These are phyloP conservation scores for Mormyrus proboscirostris DNA, from an alignment of 2,797 vertebrate genomes.

Conservation along the genomic window DNA sequence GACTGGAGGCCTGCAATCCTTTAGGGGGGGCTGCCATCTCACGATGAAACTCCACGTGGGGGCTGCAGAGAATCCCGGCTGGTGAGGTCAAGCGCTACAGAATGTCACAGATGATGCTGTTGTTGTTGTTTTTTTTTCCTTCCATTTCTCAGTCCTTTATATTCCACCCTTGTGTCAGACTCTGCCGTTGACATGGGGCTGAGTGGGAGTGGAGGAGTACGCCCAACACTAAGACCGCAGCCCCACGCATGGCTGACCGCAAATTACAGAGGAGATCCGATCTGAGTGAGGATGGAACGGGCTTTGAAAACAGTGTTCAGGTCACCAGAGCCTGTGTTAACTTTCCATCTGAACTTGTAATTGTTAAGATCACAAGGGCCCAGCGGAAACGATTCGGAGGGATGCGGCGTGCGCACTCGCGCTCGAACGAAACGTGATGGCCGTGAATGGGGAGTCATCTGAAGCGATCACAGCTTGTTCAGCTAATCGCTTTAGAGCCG, in stretches of 20 bases:
- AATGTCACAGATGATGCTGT: slow-evolving; percentile 64
- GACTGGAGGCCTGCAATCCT: background rate
- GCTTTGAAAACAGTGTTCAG: slow-evolving; percentile 6
- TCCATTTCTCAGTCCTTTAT: slow-evolving; percentile 10
- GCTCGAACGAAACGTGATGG: background rate
- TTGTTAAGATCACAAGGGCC: slow-evolving; percentile 3
- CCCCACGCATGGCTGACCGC: slow-evolving; percentile 17
- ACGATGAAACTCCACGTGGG: slow-evolving; percentile 49
- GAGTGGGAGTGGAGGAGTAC: background rate
- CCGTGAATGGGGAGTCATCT: background rate
- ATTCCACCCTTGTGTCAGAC: slow-evolving; percentile 47
- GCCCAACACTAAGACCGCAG: background rate
- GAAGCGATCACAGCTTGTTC: background rate
- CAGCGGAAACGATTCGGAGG: background rate
- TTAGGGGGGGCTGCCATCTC: background rate
- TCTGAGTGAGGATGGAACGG: background rate
- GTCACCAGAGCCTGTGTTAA: background rate
- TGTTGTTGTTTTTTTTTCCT: slow-evolving; percentile 47
- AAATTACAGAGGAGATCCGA: slow-evolving; percentile 16
- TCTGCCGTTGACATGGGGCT: slow-evolving; percentile 28
- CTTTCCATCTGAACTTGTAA: slow-evolving; percentile 16
- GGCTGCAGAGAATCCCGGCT: slow-evolving; percentile 59
- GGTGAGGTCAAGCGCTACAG: slow-evolving; percentile 69
- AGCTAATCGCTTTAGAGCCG: background rate
- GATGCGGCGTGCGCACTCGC: background rate